These are phyloP conservation scores for Anastrepha ludens DNA, from an alignment of 1,140 invertebrate species.

Conservation along the genomic window DNA sequence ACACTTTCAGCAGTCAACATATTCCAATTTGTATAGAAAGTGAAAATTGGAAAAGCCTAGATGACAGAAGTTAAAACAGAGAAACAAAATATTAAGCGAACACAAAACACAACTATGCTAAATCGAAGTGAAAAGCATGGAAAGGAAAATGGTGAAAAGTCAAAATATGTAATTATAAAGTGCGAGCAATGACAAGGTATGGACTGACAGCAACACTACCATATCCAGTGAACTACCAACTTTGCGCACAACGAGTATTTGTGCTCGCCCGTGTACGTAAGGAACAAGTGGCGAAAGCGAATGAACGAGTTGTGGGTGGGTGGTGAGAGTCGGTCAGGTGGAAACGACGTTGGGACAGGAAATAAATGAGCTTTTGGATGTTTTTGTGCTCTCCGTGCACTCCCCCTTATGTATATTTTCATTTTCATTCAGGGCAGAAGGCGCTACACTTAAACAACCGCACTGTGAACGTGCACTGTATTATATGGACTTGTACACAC, in stretches of 20 bases:
- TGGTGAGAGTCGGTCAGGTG: constrained; percentile 1
- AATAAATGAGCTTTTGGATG: background rate
- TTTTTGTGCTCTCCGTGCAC: background rate
- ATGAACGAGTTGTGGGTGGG: constrained; percentile 38
- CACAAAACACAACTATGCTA: background rate
- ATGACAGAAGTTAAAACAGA: background rate
- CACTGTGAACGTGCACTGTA: background rate
- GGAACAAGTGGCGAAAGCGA: background rate
- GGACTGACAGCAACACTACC: background rate
- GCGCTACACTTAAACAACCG: background rate
- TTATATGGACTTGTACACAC: background rate
- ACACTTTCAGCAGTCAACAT: background rate
- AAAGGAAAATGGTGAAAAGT: constrained; percentile 7
- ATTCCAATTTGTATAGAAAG: background rate
- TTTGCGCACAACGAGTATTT: background rate
- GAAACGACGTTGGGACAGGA: background rate
- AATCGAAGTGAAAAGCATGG: background rate
- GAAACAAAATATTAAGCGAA: background rate
- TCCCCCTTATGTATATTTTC: background rate
- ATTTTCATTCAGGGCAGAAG: constrained; percentile 37
- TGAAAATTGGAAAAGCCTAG: constrained; percentile 11
- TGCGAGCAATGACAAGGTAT: background rate
- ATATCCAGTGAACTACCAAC: background rate
- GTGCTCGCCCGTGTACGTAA: background rate
- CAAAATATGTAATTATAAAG: background rate